phyloP scores from a whole-genome alignment of 2,113 vertebrate genomes.

The Penelope pileata region DNA sequence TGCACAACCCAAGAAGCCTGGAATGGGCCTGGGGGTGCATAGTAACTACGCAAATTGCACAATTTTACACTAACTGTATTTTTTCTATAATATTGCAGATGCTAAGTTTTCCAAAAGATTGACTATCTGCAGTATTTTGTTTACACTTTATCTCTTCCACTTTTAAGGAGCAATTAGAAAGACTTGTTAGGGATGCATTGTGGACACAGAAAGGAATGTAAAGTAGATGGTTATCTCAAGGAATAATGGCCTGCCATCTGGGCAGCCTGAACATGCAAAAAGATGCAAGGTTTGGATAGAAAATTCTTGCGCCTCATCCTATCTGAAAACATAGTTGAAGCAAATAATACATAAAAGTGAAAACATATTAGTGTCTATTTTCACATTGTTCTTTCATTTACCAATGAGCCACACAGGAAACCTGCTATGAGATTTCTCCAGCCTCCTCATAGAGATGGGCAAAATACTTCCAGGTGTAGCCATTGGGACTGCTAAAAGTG shows the following conservation, averaged over 20 bases:
- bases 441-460: not conserved
- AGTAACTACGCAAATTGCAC: not conserved
- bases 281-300: not conserved
- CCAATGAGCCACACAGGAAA: not conserved
- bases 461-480: not conserved
- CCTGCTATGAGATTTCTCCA: not conserved
- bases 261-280: not conserved
- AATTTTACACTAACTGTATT: not conserved
- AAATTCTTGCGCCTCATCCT: not conserved
- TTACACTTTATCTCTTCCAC: not conserved
- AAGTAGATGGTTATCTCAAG: not conserved
- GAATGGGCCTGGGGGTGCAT: not conserved
- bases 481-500: not conserved
- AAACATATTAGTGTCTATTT: not conserved
- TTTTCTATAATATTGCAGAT: not conserved
- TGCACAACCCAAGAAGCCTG: not conserved
- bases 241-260: not conserved
- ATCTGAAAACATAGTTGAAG: not conserved
- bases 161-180: not conserved
- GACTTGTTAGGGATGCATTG: rapidly evolving
- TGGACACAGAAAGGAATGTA: not conserved
- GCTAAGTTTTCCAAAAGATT: not conserved
- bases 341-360: not conserved
- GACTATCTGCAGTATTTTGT: not conserved
- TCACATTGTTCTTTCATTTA: not conserved